Evolutionary conservation across 2,797 vertebrate species (phyloP), one percentile per base, ranked within the genome.

Genomic region (Sphenopsis melanotis): DNA sequence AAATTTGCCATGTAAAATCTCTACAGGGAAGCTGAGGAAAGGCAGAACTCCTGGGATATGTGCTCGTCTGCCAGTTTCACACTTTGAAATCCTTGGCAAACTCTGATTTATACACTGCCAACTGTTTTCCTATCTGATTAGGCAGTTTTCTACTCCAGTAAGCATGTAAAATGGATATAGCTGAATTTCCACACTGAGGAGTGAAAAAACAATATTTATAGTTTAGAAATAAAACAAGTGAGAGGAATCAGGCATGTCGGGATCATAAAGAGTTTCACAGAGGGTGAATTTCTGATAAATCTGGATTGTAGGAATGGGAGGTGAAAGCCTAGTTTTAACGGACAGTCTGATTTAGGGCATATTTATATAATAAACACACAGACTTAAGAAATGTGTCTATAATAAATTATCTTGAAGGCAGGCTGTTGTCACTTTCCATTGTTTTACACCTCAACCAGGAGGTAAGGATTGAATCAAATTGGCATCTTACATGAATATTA

Each of bases 41-140:
- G 87, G 95, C 93, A 94, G 95, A 97, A 96, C 86, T 98, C 96
- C 90, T 93, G 96, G 96, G 97, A 97, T 98, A 94, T 97, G 91
- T 77, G 87, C 89, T 97, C 50, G 23, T 97, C 97, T 97, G 96
- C 96, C 94, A 96, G 96, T 97, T 98, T 97, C 97, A 95, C 95
- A 97, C 98, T 98, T 98, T 97, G 97, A 98, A 98, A 98, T 97
- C 94, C 96, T 97, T 71, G 36, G 95, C 94, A 97, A 98, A 96
- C 79, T 93, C 96, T 97, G 97, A 98, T 97, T 98, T 98, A 98
- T 98, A 96, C 71, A 83, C 50, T 2, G 9, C 94, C 97, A 97
- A 97, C 94, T 98, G 98, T 98, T 98, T 98, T 98, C 94, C 96
- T 98, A 98, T 97, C 97, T 97, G 97, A 98, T 98, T 98, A 98